phyloP scores from a whole-genome alignment of 2,797 vertebrate genomes.

The Liparis tanakae region DNA sequence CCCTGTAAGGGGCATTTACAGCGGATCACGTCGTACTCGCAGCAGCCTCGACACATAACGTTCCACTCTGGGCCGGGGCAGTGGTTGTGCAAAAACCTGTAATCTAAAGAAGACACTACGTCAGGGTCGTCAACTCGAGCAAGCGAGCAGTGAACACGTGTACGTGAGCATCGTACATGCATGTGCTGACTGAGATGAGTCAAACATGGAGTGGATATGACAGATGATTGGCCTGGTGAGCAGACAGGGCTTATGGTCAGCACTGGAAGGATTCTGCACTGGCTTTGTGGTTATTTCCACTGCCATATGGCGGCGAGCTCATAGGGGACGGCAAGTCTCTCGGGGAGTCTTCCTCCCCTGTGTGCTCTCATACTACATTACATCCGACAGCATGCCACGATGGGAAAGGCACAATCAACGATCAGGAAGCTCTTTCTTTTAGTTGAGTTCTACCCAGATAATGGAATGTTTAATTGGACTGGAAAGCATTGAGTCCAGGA shows the following conservation, averaged over 20 bases:
- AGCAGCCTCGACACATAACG: constrained; percentile 96
- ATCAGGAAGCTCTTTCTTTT: constrained; percentile 26
- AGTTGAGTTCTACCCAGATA: constrained; percentile 36
- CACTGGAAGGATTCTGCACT: constrained; percentile 34
- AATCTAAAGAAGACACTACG: constrained; percentile 81
- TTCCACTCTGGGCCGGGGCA: constrained; percentile 97
- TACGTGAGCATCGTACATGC: background rate
- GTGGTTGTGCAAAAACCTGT: constrained; percentile 91
- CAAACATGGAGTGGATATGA: constrained; percentile 12
- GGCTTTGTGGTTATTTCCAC: constrained; percentile 53
- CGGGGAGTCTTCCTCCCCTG: constrained; percentile 23
- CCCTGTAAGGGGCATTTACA: constrained; percentile 93
- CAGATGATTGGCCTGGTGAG: constrained; percentile 8
- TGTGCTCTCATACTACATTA: constrained; percentile 31
- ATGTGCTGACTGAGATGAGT: constrained; percentile 13
- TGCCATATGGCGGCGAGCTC: constrained; percentile 24
- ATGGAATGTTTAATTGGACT: constrained; percentile 41
- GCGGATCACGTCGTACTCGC: constrained; percentile 93
- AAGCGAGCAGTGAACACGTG: background rate
- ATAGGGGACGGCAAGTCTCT: background rate
- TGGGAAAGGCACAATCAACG: constrained; percentile 23
- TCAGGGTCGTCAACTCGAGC: constrained; percentile 1
- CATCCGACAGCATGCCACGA: constrained; percentile 39
- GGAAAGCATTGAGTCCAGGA: constrained; percentile 47
- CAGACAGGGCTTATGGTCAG: constrained; percentile 9